Base-by-base conservation (phyloP, 2,888 invertebrate genomes). In the Microctonus aethiopoides region DNA sequence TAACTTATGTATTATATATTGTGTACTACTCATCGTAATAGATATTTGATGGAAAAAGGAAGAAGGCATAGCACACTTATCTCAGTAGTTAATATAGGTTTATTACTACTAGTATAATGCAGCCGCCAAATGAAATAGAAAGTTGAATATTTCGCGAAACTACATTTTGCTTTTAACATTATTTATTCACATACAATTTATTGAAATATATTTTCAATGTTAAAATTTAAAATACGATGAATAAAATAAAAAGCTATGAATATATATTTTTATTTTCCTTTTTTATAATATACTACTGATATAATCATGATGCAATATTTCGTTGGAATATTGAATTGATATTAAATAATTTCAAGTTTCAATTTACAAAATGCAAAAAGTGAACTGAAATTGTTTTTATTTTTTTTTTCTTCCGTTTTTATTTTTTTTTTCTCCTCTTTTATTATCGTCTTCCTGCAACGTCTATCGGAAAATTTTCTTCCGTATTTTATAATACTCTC, bases 41-140 rank as follows among this genome's bases (percentile, higher is more conserved):
- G 16, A 46, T 46, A 46, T n/a, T 7, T 66, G 60, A 54, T n/a
- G 26, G 26, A 32, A 52, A 56, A 29, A 41, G 57, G 57, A 57
- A 32, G 34, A 65, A 66, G 41, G 57, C 32, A 57, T 20, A 32
- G 16, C 46, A 16, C 46, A 66, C 56, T 65, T 56, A 57, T 39
- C 16, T 39, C 16, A 24, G 41, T 9, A 24, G 65, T 39, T 56
- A 13, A 65, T 66, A 41, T 39, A 66, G 66, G 57, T 66, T 57
- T 66, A 66, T 66, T 66, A 66, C 57, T 46, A 57, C n/a, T n/a
- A n/a, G 57, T 46, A 46, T 57, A 66, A 57, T 56, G 39, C 57
- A 57, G 41, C 11, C 41, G 22, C 20, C 39, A 66, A 56, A 66
- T 66, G 66, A 66, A 66, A 57, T 66, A 66, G 66, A 66, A 66